Base-by-base conservation (phyloP, 2,888 invertebrate species). In the Eupithecia subumbrata region DNA sequence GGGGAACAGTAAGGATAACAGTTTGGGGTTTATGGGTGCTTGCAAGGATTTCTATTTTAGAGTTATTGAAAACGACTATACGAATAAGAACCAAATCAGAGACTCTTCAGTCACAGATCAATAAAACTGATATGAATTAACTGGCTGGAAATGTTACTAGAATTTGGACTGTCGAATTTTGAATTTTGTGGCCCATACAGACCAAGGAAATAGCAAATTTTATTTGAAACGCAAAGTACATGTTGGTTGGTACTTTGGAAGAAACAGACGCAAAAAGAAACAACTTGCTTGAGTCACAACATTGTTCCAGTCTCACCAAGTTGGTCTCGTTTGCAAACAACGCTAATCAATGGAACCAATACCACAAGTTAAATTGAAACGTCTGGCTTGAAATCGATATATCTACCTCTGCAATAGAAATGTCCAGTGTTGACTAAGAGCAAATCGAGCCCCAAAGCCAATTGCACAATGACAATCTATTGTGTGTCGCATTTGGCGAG, bases 401-500 rank as follows among this genome's bases (percentile, higher is more conserved):
- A 7, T 5, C 34, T 7, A 30, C 22, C 22, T 56, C 22, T 52
- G 60, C 60, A 60, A 25, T 60, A 25, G 60, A 25, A 60, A 25
- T 60, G 60, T 60, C 12, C 5, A 25, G 60, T n/a, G 40, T 67
- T 67, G 66, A 67, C 66, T n/a, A n/a, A 67, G n/a, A 67, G 66
- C 37, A 67, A 67, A 67, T 12, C 43, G 40, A 45, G 25, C 43
- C 22, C 68, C 68, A 78, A 84, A 84, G 84, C 77, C 71, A 74
- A 82, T 85, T 85, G 72, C 83, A 86, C 85, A 88, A 88, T 86
- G 79, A 80, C 79, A 82, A 77, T 70, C 83, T 80, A 87, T 86
- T 87, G 87, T 86, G 86, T 86, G 77, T 76, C 84, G 82, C 82
- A 84, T 86, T 84, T 83, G 86, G 86, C 80, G 81, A 80, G 80